Evolutionary conservation across 2,888 invertebrate species (phyloP).

Genomic region (Orthosia incerta): DNA sequence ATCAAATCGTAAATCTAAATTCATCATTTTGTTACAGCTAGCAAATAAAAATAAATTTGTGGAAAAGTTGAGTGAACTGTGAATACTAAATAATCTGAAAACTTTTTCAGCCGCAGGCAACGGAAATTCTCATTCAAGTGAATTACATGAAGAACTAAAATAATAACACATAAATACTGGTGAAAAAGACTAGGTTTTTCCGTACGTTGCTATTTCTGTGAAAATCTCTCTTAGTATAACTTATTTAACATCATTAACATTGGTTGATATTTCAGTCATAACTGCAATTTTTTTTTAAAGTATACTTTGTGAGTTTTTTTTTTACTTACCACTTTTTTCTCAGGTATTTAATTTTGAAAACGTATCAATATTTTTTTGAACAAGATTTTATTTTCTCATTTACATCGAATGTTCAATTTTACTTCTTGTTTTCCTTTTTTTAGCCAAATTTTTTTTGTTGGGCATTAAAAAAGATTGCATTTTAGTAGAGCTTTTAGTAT

Average conservation of each 20-base stretch:
- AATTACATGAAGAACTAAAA: slow-evolving; percentile 40
- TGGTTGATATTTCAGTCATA: slow-evolving; percentile 36
- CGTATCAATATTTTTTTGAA: neutral
- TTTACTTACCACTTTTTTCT: neutral
- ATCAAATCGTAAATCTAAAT: neutral
- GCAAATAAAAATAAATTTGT: neutral
- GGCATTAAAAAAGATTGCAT: neutral
- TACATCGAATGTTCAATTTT: neutral
- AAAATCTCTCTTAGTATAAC: slow-evolving; percentile 28
- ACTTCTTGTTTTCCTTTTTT: neutral
- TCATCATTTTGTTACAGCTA: neutral
- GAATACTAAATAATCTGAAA: neutral
- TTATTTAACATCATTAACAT: slow-evolving; percentile 16
- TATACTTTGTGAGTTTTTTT: neutral
- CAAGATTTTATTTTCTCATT: neutral
- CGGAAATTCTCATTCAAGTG: neutral
- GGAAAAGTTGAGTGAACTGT: neutral
- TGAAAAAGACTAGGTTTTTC: slow-evolving; percentile 17
- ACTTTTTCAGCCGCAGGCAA: neutral
- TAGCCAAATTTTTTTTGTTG: neutral
- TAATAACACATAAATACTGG: neutral
- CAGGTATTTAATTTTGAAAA: neutral
- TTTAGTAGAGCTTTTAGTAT: neutral
- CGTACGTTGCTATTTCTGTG: slow-evolving; percentile 39
- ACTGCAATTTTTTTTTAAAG: neutral